Evolutionary conservation across 2,888 invertebrate genomes (phyloP), one percentile per base, ranked within the genome.

Genomic region (Ennomos fuscantarius): DNA sequence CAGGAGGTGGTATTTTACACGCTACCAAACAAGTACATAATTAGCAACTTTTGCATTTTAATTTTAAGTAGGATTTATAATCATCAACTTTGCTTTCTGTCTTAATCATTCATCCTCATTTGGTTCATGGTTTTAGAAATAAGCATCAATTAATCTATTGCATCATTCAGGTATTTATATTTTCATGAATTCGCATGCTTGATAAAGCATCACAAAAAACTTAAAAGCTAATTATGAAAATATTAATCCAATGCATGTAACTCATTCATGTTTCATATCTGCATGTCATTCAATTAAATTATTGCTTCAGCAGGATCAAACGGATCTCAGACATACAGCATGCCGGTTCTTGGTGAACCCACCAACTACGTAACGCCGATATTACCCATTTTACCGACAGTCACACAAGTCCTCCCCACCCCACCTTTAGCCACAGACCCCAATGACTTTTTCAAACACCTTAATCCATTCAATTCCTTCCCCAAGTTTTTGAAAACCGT

Each of bases 221-320:
- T n/a, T 15, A 3, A 15, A 24, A 24, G 24, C 24, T 1, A 24
- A 24, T 24, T 6, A 24, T 24, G n/a, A 24, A 6, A 24, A 24
- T 24, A 24, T 24, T 6, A 37, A 24, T 40, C 12, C 47, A 53
- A 62, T 49, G 51, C 46, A 56, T 60, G 54, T 42, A 32, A 10
- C 33, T 46, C 41, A 49, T 52, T 40, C 39, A 52, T 53, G 36
- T 54, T 64, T 68, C 60, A 68, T 65, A 68, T 65, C 60, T 70
- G 76, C 74, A 76, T 78, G 74, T 79, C 72, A 78, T 77, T 81
- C 73, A 82, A 79, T 60, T 62, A 72, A 79, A 78, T 87, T 87
- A 81, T 86, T 88, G 78, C 84, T 89, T 90, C 90, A 90, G 89
- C 83, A 76, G 84, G 75, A 78, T 78, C 73, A 66, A 76, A 81